Percentiles rank a stretch among this genome's conserved stretches.
Conservation (phyloP, 2,888 invertebrate genomes). For the Latrodectus hesperus region DNA sequence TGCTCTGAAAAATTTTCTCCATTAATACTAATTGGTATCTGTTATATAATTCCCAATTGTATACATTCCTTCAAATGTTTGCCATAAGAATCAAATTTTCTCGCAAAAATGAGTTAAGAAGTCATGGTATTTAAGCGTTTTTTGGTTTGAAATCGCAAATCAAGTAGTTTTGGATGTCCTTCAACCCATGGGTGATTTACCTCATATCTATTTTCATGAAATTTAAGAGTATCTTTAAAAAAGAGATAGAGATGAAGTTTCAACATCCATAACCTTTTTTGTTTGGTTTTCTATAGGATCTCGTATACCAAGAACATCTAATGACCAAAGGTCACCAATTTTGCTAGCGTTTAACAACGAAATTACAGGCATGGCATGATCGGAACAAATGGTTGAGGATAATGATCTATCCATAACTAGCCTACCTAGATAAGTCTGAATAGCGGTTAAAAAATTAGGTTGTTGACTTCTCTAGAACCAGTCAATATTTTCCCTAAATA, state of each 20-base stretch:
- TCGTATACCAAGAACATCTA: not conserved
- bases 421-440: not conserved
- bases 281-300: not conserved
- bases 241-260: not conserved
- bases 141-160: not conserved
- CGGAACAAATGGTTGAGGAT: not conserved
- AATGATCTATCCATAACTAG: not conserved
- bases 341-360: not conserved
- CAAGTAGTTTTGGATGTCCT: not conserved
- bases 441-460: not conserved
- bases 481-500: not conserved
- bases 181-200: not conserved
- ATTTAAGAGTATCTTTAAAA: not conserved
- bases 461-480: not conserved
- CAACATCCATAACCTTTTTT: not conserved
- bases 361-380: not conserved
- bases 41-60: not conserved
- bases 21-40: not conserved
- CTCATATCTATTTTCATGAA: not conserved
- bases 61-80: not conserved
- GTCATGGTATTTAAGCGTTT: not conserved
- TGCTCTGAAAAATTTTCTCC: not conserved
- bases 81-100: not conserved
- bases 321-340: not conserved
- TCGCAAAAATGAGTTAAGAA: not conserved